Evolutionary conservation across 1,140 invertebrate genomes (phyloP).

Genomic region (Choristoneura fumiferana): DNA sequence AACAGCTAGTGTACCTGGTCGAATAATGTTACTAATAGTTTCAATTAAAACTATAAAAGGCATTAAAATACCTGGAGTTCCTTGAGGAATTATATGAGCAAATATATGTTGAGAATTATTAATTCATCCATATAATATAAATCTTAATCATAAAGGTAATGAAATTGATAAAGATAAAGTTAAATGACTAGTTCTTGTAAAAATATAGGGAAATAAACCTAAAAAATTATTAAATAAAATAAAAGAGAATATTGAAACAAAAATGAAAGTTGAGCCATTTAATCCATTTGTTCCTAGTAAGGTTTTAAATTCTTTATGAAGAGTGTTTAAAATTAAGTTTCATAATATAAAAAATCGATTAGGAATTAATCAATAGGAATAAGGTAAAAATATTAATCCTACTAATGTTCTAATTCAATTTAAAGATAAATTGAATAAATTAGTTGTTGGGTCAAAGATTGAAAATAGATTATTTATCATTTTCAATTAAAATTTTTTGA

Average conservation of each 20-base stretch:
- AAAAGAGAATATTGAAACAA: slow-evolving; percentile 79
- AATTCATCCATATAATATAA: slow-evolving; percentile 80
- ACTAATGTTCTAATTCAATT: slow-evolving; percentile 79
- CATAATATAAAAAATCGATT: slow-evolving; percentile 67
- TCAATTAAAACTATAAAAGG: slow-evolving; percentile 80
- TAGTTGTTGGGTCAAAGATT: slow-evolving; percentile 75
- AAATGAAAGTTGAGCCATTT: slow-evolving; percentile 73
- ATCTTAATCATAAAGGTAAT: slow-evolving; percentile 80
- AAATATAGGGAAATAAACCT: slow-evolving; percentile 84
- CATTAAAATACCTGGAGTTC: slow-evolving; percentile 78
- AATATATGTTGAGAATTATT: slow-evolving; percentile 80
- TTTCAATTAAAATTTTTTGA: slow-evolving; percentile 70
- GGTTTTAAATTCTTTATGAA: slow-evolving; percentile 78
- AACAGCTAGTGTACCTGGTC: slow-evolving; percentile 81
- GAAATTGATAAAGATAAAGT: slow-evolving; percentile 76
- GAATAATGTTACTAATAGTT: slow-evolving; percentile 82
- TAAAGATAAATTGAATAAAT: slow-evolving; percentile 66
- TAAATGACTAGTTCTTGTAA: slow-evolving; percentile 81
- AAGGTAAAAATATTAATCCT: slow-evolving; percentile 69
- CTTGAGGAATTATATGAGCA: slow-evolving; percentile 80
- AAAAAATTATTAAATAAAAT: slow-evolving; percentile 82
- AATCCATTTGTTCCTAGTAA: slow-evolving; percentile 58
- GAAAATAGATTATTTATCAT: slow-evolving; percentile 80
- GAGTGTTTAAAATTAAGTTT: slow-evolving; percentile 64
- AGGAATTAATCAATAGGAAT: slow-evolving; percentile 73